Evolutionary conservation across 2,888 invertebrate genomes (phyloP), one percentile per base, ranked within the genome.

Genomic region (Polietes domitor): DNA sequence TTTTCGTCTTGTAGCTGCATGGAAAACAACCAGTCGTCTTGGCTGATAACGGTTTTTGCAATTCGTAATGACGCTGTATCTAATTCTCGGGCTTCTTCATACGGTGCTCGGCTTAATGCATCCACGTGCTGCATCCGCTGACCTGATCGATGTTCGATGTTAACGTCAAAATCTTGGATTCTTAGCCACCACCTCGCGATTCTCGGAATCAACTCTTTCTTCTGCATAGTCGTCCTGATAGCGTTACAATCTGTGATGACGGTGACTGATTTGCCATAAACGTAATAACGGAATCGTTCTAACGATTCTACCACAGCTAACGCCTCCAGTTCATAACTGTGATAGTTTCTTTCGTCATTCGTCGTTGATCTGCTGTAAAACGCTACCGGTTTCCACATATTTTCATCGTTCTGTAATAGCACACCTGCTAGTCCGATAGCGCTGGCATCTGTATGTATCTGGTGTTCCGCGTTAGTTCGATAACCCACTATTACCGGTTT

Each of bases 161-260:
- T 7, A 10, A 43, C 15, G 9, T 63, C 43, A 37, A 53, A 76
- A 9, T 76, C 65, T 6, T 65, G 75, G 12, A 76, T 76, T 53
- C 50, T 17, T 0, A 86, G 26, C 85, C 82, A 85, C 85, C 85
- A 85, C 2, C 86, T 41, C 0, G 83, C 80, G 5, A 86, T 86
- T 58, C 86, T 5, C 0, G 78, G 77, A 0, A 81, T 58, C 1
- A 84, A n/a, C 17, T 85, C 82, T 9, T 75, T 75, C 74, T 84
- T 85, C 9, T 77, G 15, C 80, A 83, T 85, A 0, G 86, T 65
- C 0, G n/a, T n/a, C n/a, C n/a, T n/a, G n/a, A n/a, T n/a, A n/a
- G n/a, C n/a, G n/a, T n/a, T n/a, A n/a, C n/a, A n/a, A n/a, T n/a
- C n/a, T n/a, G n/a, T n/a, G n/a, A n/a, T n/a, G n/a, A n/a, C n/a